Evolutionary conservation across 1,140 invertebrate genomes (phyloP).

Genomic region (Drosophila jambulina): DNA sequence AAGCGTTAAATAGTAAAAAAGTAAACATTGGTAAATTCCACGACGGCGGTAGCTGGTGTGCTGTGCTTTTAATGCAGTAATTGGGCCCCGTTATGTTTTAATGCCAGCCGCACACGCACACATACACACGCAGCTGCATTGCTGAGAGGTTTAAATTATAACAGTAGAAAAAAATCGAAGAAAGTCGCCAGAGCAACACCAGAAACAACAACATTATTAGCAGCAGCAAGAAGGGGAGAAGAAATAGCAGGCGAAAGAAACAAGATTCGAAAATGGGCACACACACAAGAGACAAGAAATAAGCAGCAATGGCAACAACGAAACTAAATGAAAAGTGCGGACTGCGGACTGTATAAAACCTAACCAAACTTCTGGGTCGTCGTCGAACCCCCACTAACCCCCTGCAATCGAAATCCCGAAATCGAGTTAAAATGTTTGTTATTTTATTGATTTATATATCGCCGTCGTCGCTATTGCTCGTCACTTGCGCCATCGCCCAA

Average conservation of each 20-base stretch:
- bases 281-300: conserved; percentile 26
- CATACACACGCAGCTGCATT: conserved; percentile 54
- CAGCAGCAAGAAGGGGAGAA: conserved; percentile 17
- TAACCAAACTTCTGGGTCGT: conserved; percentile 69
- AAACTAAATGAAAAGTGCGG: conserved; percentile 79
- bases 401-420: conserved; percentile 41
- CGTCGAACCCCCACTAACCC: conserved; percentile 10
- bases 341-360: conserved; percentile 60
- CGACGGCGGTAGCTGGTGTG: conserved; percentile 24
- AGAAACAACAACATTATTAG: conserved; percentile 42
- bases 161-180: conserved; percentile 78
- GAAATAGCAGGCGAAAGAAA: conserved; percentile 46
- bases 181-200: conserved; percentile 72
- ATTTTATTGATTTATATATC: conserved; percentile 77
- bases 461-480: conserved; percentile 15
- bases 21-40: conserved; percentile 64
- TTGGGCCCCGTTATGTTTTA: conserved; percentile 79
- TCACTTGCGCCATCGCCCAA: conserved; percentile 54
- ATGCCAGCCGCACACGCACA: conserved; percentile 41
- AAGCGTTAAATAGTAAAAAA: conserved; percentile 32
- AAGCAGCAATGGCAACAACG: conserved; percentile 56
- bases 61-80: conserved; percentile 69
- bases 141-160: conserved; percentile 74
- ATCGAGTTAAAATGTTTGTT: conserved; percentile 63
- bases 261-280: conserved; percentile 76